phyloP scores from a whole-genome alignment of 2,797 vertebrate species.

The Cephalopachus bancanus region DNA sequence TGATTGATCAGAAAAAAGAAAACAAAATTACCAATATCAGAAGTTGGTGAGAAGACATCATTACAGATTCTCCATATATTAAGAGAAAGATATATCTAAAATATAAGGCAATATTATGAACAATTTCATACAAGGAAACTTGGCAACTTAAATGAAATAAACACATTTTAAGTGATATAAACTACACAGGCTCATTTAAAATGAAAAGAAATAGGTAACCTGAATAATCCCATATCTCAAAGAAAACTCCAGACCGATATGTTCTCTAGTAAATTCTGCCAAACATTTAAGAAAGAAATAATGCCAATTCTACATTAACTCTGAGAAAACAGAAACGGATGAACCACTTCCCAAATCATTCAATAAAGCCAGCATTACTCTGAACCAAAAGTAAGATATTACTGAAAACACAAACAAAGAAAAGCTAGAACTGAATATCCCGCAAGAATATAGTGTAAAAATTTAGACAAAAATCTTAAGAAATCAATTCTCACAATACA shows the following conservation, averaged over 20 bases:
- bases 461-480: background rate
- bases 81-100: background rate
- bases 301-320: background rate
- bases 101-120: background rate
- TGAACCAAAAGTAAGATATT: background rate
- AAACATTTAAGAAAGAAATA: background rate
- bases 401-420: background rate
- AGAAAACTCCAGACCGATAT: background rate
- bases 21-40: background rate
- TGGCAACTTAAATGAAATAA: background rate
- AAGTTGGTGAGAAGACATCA: background rate
- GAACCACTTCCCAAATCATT: background rate
- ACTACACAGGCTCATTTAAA: background rate
- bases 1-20: background rate
- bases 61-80: background rate
- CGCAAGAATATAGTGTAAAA: background rate
- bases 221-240: background rate
- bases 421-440: background rate
- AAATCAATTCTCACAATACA: background rate
- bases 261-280: background rate
- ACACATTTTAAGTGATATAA: background rate
- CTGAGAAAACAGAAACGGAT: background rate
- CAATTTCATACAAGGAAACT: background rate
- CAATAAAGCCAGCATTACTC: background rate
- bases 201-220: background rate